Conservation (phyloP, 2,797 vertebrate species). For the Pipistrellus pipistrellus region DNA sequence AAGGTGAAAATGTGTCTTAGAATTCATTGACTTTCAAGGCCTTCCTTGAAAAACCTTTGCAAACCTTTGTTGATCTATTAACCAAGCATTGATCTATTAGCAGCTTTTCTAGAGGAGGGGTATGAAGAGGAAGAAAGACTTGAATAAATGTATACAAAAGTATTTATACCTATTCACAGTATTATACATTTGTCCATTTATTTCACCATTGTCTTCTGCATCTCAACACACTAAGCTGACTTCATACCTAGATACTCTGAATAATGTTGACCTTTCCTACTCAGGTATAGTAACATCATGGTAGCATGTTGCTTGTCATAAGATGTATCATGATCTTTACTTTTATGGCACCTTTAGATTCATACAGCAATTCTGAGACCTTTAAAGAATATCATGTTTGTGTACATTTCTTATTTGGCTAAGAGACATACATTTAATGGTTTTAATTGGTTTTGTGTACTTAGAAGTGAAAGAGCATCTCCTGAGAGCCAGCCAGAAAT, state of each 20-base stretch:
- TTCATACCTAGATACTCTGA: neutral
- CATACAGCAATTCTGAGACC: neutral
- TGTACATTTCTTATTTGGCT: neutral
- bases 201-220: neutral
- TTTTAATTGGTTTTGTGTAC: neutral
- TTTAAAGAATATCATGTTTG: neutral
- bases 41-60: neutral
- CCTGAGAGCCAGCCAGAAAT: conserved; percentile 36
- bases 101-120: neutral
- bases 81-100: neutral
- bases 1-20: neutral
- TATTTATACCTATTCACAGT: neutral
- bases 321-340: neutral
- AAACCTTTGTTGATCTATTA: neutral
- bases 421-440: neutral
- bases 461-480: conserved; percentile 36
- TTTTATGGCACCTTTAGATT: neutral
- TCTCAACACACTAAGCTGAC: neutral
- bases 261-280: neutral
- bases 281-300: rapidly evolving
- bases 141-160: neutral
- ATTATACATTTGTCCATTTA: neutral
- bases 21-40: neutral
- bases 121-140: neutral
- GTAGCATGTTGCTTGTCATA: neutral